phyloP scores from a whole-genome alignment of 1,140 invertebrate genomes.

The Scaptomyza graminum region DNA sequence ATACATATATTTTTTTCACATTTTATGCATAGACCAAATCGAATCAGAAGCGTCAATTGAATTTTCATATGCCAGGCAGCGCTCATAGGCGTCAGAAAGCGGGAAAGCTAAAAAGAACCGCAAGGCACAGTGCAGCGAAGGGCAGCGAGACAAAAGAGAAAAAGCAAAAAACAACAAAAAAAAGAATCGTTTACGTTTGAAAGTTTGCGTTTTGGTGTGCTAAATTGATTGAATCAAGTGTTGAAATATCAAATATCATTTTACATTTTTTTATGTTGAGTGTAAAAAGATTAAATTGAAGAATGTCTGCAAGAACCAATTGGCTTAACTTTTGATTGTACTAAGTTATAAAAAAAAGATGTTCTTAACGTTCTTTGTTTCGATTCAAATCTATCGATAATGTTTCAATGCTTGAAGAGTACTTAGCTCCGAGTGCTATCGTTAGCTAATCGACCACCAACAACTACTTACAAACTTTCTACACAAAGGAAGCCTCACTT shows the following conservation, averaged over 20 bases:
- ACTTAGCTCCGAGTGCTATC: too few relatives aligned
- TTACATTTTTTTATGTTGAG: too few relatives aligned
- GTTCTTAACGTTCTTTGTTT: too few relatives aligned
- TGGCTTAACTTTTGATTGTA: too few relatives aligned
- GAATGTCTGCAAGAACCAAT: too few relatives aligned
- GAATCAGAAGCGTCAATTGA: slow-evolving; percentile 65
- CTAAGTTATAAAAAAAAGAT: too few relatives aligned
- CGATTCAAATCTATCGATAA: too few relatives aligned
- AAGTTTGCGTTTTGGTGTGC: not conserved
- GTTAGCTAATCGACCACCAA: not conserved
- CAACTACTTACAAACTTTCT: not conserved
- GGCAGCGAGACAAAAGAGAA: not conserved
- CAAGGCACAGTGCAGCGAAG: not conserved
- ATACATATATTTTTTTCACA: slow-evolving; percentile 1
- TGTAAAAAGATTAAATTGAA: too few relatives aligned
- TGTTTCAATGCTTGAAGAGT: too few relatives aligned
- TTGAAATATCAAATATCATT: not conserved
- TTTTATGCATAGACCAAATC: slow-evolving; percentile 36
- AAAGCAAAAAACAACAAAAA: not conserved
- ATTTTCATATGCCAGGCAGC: slow-evolving; percentile 64
- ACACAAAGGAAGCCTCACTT: not conserved
- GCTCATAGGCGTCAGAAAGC: slow-evolving; percentile 41
- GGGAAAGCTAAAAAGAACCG: slow-evolving; percentile 16
- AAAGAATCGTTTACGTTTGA: slow-evolving; percentile 13
- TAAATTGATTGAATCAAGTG: not conserved